Percentiles rank a stretch among this genome's conserved stretches.
phyloP scores from a whole-genome alignment of 2,888 invertebrate genomes.

The Trypoxylon attenuatum region DNA sequence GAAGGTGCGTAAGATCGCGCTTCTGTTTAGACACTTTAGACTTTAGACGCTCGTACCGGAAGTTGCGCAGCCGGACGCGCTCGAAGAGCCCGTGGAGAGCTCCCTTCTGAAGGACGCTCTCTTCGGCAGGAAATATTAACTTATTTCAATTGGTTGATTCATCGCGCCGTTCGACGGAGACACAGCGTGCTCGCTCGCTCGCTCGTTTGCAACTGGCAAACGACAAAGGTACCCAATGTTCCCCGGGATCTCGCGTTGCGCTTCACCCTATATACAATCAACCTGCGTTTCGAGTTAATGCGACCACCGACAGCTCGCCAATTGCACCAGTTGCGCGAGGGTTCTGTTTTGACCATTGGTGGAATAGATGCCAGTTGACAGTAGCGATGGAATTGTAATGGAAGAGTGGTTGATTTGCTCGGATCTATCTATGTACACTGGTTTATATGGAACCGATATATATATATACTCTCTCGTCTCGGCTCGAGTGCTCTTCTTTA shows the following conservation, averaged over 20 bases:
- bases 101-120: constrained; percentile 46
- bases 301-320: background rate
- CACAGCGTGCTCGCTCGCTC: background rate
- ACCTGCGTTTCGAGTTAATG: constrained; percentile 16
- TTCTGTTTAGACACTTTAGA: constrained; percentile 2
- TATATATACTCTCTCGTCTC: too few relatives aligned
- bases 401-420: too few relatives aligned
- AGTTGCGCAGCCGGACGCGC: constrained; percentile 15
- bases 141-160: constrained; percentile 46
- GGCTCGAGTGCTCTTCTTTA: too few relatives aligned
- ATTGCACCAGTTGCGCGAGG: too few relatives aligned
- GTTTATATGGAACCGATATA: too few relatives aligned
- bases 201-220: background rate
- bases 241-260: too few relatives aligned
- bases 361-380: too few relatives aligned
- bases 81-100: constrained; percentile 20
- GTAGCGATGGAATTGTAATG: too few relatives aligned
- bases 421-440: too few relatives aligned
- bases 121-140: constrained; percentile 48
- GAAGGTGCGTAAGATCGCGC: background rate
- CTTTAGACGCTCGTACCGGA: constrained; percentile 20
- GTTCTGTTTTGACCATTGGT: too few relatives aligned
- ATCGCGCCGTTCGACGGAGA: constrained; percentile 7
- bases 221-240: background rate
- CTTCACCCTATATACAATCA: constrained; percentile 1